These are phyloP conservation scores for Melanotaenia trifasciata DNA, from an alignment of 2,797 vertebrate genomes.

Conservation along the genomic window DNA sequence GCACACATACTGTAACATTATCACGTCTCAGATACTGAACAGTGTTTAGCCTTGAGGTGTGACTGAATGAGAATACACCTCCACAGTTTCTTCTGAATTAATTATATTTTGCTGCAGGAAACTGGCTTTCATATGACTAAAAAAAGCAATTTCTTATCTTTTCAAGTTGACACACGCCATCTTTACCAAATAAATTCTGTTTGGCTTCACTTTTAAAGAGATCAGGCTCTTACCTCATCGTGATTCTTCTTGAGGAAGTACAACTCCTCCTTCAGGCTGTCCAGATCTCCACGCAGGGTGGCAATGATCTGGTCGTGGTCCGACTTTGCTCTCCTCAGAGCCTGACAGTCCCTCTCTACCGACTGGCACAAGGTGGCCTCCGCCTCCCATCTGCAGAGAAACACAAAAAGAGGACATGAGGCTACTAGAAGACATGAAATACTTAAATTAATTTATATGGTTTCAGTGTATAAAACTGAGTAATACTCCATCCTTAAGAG, in stretches of 20 bases:
- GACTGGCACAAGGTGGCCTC: conserved; percentile 84
- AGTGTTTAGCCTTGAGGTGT: conserved; percentile 14
- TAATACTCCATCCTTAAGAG: background rate
- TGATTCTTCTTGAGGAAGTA: conserved; percentile 87
- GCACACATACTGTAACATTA: conserved; percentile 23
- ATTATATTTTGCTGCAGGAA: background rate
- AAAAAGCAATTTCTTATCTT: conserved; percentile 7
- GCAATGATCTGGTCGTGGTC: conserved; percentile 83
- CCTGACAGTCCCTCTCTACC: conserved; percentile 85
- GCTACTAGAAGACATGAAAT: background rate
- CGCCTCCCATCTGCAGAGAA: conserved; percentile 79
- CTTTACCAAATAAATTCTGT: conserved; percentile 20
- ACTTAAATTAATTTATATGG: background rate
- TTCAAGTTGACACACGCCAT: background rate
- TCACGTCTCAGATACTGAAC: conserved; percentile 58
- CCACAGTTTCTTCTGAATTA: background rate
- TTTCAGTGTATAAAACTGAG: background rate
- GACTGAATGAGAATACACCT: conserved; percentile 12
- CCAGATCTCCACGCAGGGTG: conserved; percentile 83
- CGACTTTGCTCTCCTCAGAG: conserved; percentile 83
- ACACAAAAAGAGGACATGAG: background rate
- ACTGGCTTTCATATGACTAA: background rate
- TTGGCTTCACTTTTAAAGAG: background rate
- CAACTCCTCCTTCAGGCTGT: conserved; percentile 86
- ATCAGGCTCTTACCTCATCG: conserved; percentile 78